Conservation (phyloP, 2,113 vertebrate genomes). For the Eudyptes chrysolophus region DNA sequence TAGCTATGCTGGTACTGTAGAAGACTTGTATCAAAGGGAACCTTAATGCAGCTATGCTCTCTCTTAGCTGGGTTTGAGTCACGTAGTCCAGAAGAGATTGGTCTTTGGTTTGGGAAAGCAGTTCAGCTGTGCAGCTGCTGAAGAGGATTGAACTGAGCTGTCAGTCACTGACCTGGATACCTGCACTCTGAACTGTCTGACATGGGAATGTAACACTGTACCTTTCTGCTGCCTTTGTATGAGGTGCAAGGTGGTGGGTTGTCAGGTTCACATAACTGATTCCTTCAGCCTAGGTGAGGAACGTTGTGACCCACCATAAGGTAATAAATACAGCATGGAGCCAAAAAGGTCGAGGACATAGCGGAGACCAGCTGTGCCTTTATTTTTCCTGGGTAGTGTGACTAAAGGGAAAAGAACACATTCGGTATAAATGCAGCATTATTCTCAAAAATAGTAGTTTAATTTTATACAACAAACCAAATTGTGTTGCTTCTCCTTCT, state of each 20-base stretch:
- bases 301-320: accelerated
- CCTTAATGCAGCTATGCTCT: not conserved
- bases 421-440: not conserved
- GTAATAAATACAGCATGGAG: not conserved
- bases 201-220: accelerated
- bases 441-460: not conserved
- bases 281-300: not conserved
- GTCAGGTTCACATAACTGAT: not conserved
- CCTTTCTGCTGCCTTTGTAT: not conserved
- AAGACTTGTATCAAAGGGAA: not conserved
- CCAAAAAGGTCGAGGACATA: accelerated
- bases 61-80: not conserved
- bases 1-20: not conserved
- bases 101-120: not conserved
- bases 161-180: not conserved
- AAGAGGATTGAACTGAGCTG: not conserved
- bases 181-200: not conserved
- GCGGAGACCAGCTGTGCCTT: not conserved
- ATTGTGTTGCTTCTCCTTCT: not conserved
- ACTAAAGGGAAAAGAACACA: not conserved
- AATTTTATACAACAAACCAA: not conserved
- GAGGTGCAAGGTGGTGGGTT: not conserved
- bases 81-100: not conserved
- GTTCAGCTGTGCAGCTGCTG: not conserved
- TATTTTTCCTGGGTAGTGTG: not conserved